Base-by-base conservation (phyloP, 2,797 vertebrate genomes). In the Clarias pachynema region DNA sequence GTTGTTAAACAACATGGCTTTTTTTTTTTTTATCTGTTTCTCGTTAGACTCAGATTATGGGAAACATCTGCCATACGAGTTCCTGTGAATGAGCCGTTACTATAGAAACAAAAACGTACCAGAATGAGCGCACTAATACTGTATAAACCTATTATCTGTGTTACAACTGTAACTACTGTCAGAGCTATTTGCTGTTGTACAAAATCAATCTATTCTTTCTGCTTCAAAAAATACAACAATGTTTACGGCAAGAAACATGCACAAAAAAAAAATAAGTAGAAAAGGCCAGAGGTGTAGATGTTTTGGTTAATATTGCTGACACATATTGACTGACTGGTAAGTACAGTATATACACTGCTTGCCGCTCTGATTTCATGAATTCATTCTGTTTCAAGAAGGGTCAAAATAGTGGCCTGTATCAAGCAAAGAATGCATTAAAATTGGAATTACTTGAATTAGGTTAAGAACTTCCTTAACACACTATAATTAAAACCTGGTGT, bases 41-140 rank as follows among this genome's bases (percentile, higher is more conserved):
- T 77, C 16, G 14, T 24, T n/a, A 60, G 31, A 14, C 31, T 78
- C 24, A 3, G 75, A 78, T n/a, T 60, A 37, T 60, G 57, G 16
- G 22, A 24, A 16, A 5, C 2, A 5, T 16, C 75, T 29, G 56
- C 75, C 22, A n/a, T 31, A 10, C 8, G 16, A 15, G 75, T 78
- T 14, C 31, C 31, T 37, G 57, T 62, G 31, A 79, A 60, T 78
- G 56, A 78, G 74, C 29, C 6, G 74, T 78, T 78, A 60, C 74
- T 78, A 78, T 78, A 78, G 74, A 60, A 78, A 78, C 56, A 60
- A 60, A 24, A 59, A 34, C 10, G 2, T 9, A 79, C n/a, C 60
- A 62, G 12, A 79, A 77, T 34, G 26, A 31, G 29, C 34, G 18
- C 74, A 34, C 31, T 31, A 57, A 77, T 57, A 34, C 34, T 34